These are phyloP conservation scores for Machimus atricapillus DNA, from an alignment of 2,888 invertebrate species.

Conservation along the genomic window DNA sequence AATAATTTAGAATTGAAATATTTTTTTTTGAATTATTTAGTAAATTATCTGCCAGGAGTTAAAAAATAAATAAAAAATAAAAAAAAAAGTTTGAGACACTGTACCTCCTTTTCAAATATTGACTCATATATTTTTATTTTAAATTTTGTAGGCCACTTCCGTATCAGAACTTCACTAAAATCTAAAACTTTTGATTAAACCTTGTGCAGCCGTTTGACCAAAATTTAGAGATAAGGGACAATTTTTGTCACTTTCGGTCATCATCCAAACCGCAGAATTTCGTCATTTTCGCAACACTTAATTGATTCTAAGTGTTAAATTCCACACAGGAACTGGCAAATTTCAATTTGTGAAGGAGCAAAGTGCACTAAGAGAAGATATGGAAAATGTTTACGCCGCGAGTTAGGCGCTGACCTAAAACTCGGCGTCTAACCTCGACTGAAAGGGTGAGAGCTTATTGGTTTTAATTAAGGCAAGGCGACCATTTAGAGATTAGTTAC, in stretches of 20 bases:
- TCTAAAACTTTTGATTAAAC: background rate
- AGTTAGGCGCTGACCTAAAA: background rate
- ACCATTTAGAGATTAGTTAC: background rate
- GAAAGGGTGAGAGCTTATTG: background rate
- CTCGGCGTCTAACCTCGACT: background rate
- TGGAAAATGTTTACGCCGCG: background rate
- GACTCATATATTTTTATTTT: no score
- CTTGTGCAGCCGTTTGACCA: background rate
- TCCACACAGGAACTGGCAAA: background rate
- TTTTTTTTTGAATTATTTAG: no score
- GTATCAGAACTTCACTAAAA: no score
- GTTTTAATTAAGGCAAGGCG: background rate
- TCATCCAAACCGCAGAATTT: background rate
- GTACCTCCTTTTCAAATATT: no score
- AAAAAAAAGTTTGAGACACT: no score
- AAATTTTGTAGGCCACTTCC: no score
- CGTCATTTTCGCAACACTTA: background rate
- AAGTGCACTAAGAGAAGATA: background rate
- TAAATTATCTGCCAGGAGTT: no score
- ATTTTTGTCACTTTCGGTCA: background rate
- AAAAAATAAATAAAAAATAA: no score
- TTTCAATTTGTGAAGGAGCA: background rate
- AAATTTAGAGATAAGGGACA: background rate
- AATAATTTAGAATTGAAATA: no score
- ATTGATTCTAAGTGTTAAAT: background rate